Evolutionary conservation across 2,797 vertebrate species (phyloP).

Genomic region (Tenualosa ilisha): DNA sequence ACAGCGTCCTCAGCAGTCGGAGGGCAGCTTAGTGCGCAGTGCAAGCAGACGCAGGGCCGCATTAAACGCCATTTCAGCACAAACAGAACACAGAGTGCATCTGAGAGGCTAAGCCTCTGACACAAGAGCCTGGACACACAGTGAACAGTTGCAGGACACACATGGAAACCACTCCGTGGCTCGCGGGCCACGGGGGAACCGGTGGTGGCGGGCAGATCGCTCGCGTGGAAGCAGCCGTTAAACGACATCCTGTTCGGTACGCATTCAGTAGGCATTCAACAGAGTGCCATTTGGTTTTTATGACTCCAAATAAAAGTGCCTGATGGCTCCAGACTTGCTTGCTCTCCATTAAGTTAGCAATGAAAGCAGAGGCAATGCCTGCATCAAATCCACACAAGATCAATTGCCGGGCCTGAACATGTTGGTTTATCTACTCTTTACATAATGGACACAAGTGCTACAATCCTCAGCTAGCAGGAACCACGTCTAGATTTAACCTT

Average conservation of each 20-base stretch:
- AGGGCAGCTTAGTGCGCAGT: conserved; percentile 1
- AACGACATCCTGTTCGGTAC: not conserved
- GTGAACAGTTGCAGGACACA: not conserved
- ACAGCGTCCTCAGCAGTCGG: not conserved
- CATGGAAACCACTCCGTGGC: not conserved
- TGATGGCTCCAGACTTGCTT: not conserved
- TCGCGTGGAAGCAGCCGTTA: not conserved
- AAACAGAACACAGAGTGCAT: not conserved
- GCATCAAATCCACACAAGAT: not conserved
- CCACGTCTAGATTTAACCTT: not conserved
- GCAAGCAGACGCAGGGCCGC: not conserved
- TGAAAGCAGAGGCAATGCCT: not conserved
- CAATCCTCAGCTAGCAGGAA: not conserved
- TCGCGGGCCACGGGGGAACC: no score
- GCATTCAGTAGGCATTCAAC: not conserved
- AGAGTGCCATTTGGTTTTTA: not conserved
- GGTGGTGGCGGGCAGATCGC: not conserved
- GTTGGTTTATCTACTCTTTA: not conserved
- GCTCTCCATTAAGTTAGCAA: not conserved
- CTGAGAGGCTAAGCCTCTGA: not conserved
- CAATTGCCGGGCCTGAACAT: not conserved
- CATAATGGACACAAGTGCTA: not conserved
- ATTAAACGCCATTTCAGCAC: not conserved
- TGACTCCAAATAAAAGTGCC: not conserved
- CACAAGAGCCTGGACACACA: not conserved